Percentiles rank a stretch among this genome's conserved stretches.
Evolutionary conservation across 2,888 invertebrate species (phyloP).

Genomic region (Scaptomyza tumidula): DNA sequence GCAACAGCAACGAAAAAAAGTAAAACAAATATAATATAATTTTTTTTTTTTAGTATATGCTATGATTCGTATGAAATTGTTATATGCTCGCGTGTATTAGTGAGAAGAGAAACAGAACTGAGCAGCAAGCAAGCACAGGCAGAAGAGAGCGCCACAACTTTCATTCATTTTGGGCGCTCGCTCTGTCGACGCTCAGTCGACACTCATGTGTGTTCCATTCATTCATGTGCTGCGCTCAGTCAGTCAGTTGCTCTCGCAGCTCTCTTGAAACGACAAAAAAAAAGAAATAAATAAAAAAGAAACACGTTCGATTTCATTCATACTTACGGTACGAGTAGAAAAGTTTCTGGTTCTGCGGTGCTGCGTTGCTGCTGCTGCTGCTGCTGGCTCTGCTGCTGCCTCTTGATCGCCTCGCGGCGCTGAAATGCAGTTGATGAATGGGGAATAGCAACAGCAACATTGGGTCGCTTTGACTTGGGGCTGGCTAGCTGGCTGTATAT

Average conservation of each 20-base stretch:
- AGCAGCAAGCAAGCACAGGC: constrained; percentile 21
- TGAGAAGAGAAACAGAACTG: constrained; percentile 34
- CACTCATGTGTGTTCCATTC: constrained; percentile 53
- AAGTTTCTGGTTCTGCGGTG: constrained; percentile 67
- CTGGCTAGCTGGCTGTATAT: constrained; percentile 40
- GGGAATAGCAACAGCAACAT: constrained; percentile 49
- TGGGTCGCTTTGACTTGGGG: constrained; percentile 41
- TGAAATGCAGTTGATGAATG: constrained; percentile 81
- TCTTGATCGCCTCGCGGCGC: constrained; percentile 72
- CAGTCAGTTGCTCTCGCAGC: constrained; percentile 29
- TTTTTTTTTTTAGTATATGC: constrained; percentile 59
- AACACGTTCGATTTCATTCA: constrained; percentile 81
- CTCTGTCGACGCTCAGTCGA: constrained; percentile 54
- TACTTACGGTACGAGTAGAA: constrained; percentile 68
- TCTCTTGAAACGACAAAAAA: constrained; percentile 21
- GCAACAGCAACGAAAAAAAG: constrained; percentile 32
- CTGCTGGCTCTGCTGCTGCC: constrained; percentile 29
- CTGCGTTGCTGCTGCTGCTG: constrained; percentile 28
- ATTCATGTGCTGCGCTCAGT: constrained; percentile 55
- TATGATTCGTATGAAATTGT: constrained; percentile 40
- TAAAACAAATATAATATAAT: constrained; percentile 65
- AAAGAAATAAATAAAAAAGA: constrained; percentile 7
- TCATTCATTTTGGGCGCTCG: constrained; percentile 66
- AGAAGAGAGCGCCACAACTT: constrained; percentile 60
- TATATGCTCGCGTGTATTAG: constrained; percentile 26